phyloP scores from a whole-genome alignment of 2,888 invertebrate genomes.

The Stenolophus ochropezus region DNA sequence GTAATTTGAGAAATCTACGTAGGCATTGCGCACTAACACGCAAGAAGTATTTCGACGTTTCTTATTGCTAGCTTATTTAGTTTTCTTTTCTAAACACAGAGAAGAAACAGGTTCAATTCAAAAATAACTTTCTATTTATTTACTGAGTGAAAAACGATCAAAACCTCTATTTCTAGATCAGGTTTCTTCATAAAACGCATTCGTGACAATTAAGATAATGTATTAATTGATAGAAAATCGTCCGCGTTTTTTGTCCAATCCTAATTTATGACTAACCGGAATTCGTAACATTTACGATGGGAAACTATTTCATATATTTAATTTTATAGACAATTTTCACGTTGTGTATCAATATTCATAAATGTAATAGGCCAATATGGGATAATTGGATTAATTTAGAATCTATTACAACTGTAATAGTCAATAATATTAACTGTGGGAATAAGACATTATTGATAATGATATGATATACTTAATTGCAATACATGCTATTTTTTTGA shows the following conservation, averaged over 20 bases:
- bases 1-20: no score
- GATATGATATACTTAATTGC: no score
- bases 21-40: no score
- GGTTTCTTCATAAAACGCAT: constrained; percentile 49
- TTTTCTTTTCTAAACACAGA: not conserved
- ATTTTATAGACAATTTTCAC: constrained; percentile 17
- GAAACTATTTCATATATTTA: constrained; percentile 36
- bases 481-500: no score
- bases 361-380: not conserved
- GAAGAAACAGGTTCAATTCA: constrained; percentile 25
- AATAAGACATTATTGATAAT: not conserved
- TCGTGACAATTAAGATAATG: constrained; percentile 55
- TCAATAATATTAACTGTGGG: not conserved
- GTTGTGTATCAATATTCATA: constrained; percentile 1
- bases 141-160: constrained; percentile 18
- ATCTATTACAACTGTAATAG: not conserved
- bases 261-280: constrained; percentile 37
- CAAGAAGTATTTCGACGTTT: not conserved
- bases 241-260: constrained; percentile 9
- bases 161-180: constrained; percentile 40
- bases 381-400: constrained; percentile 30
- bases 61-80: not conserved
- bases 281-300: constrained; percentile 23
- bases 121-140: constrained; percentile 43
- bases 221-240: constrained; percentile 53